phyloP scores from a whole-genome alignment of 2,797 vertebrate genomes.

The Thamnophis elegans region DNA sequence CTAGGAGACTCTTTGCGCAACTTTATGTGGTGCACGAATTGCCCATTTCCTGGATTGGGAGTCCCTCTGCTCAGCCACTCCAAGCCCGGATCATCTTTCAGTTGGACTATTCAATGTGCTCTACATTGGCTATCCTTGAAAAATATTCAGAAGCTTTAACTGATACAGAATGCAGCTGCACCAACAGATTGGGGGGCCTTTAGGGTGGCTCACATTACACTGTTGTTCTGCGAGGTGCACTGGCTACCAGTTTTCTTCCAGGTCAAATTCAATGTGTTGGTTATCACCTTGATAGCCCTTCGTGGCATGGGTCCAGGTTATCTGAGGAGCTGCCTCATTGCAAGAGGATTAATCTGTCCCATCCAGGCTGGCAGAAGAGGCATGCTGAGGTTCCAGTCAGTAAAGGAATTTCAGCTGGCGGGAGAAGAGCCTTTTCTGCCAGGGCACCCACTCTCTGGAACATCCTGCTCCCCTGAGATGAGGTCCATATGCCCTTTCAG shows the following conservation, averaged over 20 bases:
- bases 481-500: neutral
- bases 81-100: neutral
- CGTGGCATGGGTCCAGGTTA: neutral
- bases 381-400: neutral
- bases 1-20: neutral
- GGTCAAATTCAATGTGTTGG: neutral
- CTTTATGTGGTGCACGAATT: neutral
- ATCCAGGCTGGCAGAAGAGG: neutral
- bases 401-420: neutral
- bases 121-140: neutral
- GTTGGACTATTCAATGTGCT: neutral
- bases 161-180: neutral
- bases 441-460: neutral
- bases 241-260: neutral
- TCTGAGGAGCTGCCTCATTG: neutral
- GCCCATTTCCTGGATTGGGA: neutral
- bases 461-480: neutral
- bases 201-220: neutral
- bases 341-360: too few species aligned
- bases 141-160: neutral
- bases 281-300: neutral
- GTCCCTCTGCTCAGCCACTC: neutral
- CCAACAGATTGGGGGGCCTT: neutral
- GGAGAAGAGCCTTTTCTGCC: neutral
- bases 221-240: neutral